phyloP scores from a whole-genome alignment of 2,113 vertebrate genomes.

The rat (Rattus norvegicus) region DNA sequence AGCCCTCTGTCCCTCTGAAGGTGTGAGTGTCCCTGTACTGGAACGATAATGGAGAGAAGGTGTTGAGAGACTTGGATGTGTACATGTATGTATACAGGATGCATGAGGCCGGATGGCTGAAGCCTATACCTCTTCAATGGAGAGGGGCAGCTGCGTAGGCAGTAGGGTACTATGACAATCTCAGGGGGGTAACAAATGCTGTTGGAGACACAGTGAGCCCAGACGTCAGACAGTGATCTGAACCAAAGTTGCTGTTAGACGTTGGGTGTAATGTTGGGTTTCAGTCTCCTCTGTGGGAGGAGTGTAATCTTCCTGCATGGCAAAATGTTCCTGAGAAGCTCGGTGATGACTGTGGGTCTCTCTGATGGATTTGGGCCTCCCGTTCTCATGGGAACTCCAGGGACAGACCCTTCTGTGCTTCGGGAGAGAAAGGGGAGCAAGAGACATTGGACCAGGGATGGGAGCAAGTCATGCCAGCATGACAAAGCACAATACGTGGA shows the following conservation, averaged over 20 bases:
- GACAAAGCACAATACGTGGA: neutral
- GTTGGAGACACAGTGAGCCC: neutral
- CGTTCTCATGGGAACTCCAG: neutral
- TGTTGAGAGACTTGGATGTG: neutral
- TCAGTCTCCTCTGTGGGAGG: neutral
- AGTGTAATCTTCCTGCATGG: neutral
- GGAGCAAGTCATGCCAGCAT: neutral
- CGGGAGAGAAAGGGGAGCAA: neutral
- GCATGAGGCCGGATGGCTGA: neutral
- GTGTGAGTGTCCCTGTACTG: neutral
- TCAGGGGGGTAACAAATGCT: too few species aligned
- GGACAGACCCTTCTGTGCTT: neutral
- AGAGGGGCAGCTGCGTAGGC: neutral
- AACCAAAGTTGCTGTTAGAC: neutral
- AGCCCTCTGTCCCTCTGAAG: neutral
- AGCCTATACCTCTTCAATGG: neutral
- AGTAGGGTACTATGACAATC: neutral
- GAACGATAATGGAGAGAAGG: neutral
- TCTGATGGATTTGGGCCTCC: neutral
- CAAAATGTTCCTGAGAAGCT: neutral
- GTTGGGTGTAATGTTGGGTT: neutral
- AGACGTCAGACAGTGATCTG: neutral
- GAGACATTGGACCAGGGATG: neutral
- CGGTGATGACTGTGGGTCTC: neutral
- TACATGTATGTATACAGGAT: too few species aligned